Percentiles rank a stretch among this genome's conserved stretches.
These are phyloP conservation scores for Okamejei kenojei DNA, from an alignment of 2,797 vertebrate species.

Conservation along the genomic window DNA sequence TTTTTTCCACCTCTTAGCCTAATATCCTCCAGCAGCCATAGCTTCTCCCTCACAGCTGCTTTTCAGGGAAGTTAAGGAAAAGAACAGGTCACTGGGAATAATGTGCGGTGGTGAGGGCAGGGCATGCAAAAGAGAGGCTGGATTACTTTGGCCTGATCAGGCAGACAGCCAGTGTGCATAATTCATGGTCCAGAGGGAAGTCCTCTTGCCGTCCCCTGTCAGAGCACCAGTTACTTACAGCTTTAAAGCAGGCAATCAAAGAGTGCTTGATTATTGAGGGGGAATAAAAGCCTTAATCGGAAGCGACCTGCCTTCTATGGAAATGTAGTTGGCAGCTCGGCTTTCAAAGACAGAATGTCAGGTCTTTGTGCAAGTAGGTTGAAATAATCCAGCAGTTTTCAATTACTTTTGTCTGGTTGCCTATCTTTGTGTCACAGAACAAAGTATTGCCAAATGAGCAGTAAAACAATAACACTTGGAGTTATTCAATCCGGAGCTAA, in stretches of 20 bases:
- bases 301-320: not conserved
- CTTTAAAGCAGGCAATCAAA: not conserved
- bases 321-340: not conserved
- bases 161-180: slow-evolving; percentile 44
- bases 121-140: slow-evolving; percentile 33
- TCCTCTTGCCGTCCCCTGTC: slow-evolving; percentile 39
- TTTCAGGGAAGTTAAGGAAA: slow-evolving; percentile 4
- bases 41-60: not conserved
- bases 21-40: slow-evolving; percentile 9
- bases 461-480: not conserved
- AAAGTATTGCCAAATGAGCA: not conserved
- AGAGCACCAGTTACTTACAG: slow-evolving; percentile 34
- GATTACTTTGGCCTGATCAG: slow-evolving; percentile 41
- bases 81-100: slow-evolving; percentile 5
- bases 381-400: slow-evolving; percentile 21
- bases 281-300: not conserved
- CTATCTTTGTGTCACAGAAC: slow-evolving; percentile 1
- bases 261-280: not conserved
- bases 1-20: not conserved
- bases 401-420: slow-evolving; percentile 28
- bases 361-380: not conserved
- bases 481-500: not conserved
- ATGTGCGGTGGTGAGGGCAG: not conserved
- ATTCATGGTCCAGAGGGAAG: slow-evolving; percentile 47
- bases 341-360: not conserved